These are phyloP conservation scores for Hirundo rustica DNA, from an alignment of 2,797 vertebrate species.

Conservation along the genomic window DNA sequence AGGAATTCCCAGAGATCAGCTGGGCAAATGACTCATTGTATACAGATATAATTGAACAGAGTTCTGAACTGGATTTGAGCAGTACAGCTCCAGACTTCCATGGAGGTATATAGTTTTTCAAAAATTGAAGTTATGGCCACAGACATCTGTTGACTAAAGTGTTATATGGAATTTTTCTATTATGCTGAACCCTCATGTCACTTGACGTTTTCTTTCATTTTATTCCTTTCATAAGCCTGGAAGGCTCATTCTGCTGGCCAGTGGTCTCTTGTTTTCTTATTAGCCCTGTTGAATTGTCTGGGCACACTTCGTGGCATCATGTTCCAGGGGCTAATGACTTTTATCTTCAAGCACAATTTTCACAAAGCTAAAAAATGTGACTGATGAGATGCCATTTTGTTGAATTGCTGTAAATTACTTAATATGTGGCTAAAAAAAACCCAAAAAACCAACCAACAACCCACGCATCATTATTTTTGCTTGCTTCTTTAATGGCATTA, in stretches of 20 bases:
- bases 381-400: background rate
- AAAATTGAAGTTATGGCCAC: background rate
- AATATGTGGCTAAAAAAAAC: background rate
- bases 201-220: background rate
- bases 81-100: background rate
- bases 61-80: background rate
- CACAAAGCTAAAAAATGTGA: background rate
- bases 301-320: background rate
- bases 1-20: background rate
- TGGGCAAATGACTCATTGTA: background rate
- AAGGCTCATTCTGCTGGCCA: background rate
- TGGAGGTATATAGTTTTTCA: background rate
- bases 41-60: background rate
- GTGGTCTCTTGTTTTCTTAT: background rate
- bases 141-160: background rate
- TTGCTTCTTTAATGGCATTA: background rate
- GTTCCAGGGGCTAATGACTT: background rate
- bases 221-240: slow-evolving; percentile 7
- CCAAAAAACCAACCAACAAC: background rate
- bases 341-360: slow-evolving; percentile 35
- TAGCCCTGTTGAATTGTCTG: background rate
- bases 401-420: background rate
- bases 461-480: background rate
- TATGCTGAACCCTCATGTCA: background rate
- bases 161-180: background rate